Base-by-base conservation (phyloP, 2,113 vertebrate genomes). In the Puntigrus tetrazona region DNA sequence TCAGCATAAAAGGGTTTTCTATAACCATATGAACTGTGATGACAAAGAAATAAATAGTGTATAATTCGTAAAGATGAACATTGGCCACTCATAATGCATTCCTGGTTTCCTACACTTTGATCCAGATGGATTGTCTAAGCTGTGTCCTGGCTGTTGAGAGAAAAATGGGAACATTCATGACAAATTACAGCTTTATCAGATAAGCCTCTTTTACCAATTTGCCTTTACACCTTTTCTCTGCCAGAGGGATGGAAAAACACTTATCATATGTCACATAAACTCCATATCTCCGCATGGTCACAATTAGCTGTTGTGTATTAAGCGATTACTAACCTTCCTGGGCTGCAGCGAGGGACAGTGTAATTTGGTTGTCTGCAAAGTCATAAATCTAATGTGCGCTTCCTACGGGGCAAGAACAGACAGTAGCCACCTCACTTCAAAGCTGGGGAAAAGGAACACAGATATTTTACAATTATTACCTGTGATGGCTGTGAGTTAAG, bases 391-490 rank as follows among this genome's bases (percentile, higher is more conserved):
- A 72, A 36, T 47, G 38, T 63, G 36, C 18, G 59, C 73, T 43
- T 67, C 47, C 85, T 84, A 25, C 41, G 45, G 84, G 86, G 83
- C 85, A 86, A 85, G 82, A 87, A 74, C 85, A 90, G 85, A 85
- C 82, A 89, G 77, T 82, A 81, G 82, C 52, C 82, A 78, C 59
- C 43, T 80, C 81, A 80, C 85, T 90, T 91, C 90, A 91, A 91
- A 91, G 89, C 36, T 81, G 75, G 27, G 78, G 87, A 84, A 87
- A 82, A 82, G 74, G 61, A 87, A 79, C 47, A 72, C 63, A 84
- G 88, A 88, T 81, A 86, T 88, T 90, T 91, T 86, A 89, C 86
- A 85, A 86, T 88, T 88, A 88, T 88, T 83, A 88, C 89, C 89
- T 90, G 83, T 84, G 81, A 87, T 87, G 43, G 77, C 82, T 90